phyloP scores from a whole-genome alignment of 2,888 invertebrate genomes.

The Drosophila ochracea region DNA sequence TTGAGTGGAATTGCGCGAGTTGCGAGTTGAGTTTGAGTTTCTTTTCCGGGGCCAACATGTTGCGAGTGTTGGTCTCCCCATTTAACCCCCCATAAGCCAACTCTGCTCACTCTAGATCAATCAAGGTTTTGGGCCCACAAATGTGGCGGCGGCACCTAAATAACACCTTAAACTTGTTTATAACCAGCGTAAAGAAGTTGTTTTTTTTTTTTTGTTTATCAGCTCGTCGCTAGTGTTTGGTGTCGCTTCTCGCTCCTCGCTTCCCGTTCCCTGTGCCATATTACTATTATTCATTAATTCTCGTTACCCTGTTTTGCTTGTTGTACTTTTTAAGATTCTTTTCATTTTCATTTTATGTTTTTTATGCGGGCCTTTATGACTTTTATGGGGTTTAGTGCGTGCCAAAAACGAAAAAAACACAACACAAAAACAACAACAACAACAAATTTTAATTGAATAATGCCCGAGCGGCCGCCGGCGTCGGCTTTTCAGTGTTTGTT shows the following conservation, averaged over 20 bases:
- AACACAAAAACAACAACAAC: slow-evolving; percentile 17
- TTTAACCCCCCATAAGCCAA: background rate
- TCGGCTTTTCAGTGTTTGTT: slow-evolving; percentile 49
- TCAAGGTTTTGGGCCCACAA: slow-evolving; percentile 48
- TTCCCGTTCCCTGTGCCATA: slow-evolving; percentile 10
- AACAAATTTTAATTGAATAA: slow-evolving; percentile 84
- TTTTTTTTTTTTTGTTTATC: slow-evolving; percentile 22
- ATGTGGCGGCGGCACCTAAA: slow-evolving; percentile 49
- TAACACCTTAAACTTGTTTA: slow-evolving; percentile 78
- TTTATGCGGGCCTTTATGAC: slow-evolving; percentile 84
- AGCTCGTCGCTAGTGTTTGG: slow-evolving; percentile 13
- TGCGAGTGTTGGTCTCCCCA: slow-evolving; percentile 40
- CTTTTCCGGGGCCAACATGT: slow-evolving; percentile 61
- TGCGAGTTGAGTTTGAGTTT: slow-evolving; percentile 46
- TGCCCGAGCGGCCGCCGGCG: slow-evolving; percentile 62
- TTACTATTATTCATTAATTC: slow-evolving; percentile 60
- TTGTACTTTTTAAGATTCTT: slow-evolving; percentile 77
- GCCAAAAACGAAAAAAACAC: slow-evolving; percentile 79
- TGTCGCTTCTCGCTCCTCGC: background rate
- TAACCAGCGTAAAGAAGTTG: slow-evolving; percentile 19
- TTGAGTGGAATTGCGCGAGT: slow-evolving; percentile 64
- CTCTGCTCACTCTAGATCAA: slow-evolving; percentile 47
- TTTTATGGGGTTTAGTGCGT: slow-evolving; percentile 85
- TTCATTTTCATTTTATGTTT: slow-evolving; percentile 83
- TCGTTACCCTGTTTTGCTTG: slow-evolving; percentile 42